These are phyloP conservation scores for Elaphurus davidianus DNA, from an alignment of 2,113 vertebrate genomes.

Conservation along the genomic window DNA sequence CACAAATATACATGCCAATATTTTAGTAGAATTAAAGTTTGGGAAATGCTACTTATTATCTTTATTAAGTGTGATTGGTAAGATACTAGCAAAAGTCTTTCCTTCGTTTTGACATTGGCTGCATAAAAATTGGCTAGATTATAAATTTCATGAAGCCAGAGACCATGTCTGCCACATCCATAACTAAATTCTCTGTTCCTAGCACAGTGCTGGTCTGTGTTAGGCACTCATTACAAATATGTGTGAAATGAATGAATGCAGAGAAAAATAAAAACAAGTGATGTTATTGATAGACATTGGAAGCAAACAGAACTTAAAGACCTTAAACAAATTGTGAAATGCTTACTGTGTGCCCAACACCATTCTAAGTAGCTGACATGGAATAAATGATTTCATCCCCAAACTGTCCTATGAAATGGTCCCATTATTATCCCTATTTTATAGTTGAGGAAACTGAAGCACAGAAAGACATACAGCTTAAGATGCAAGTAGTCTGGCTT, in stretches of 20 bases:
- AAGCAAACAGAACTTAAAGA: background rate
- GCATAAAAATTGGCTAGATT: background rate
- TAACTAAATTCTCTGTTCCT: background rate
- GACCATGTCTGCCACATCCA: background rate
- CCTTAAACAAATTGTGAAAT: slow-evolving; percentile 21
- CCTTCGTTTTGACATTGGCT: background rate
- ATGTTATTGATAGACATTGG: background rate
- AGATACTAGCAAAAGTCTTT: background rate
- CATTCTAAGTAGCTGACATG: background rate
- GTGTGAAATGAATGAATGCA: background rate
- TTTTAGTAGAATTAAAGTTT: background rate
- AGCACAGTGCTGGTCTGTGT: background rate
- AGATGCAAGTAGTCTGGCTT: background rate
- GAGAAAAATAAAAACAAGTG: background rate
- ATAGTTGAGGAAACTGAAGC: background rate
- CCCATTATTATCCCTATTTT: background rate
- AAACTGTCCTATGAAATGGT: background rate
- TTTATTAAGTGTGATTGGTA: background rate
- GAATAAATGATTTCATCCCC: background rate
- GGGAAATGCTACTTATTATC: background rate
- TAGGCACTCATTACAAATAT: background rate
- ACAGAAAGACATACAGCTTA: background rate
- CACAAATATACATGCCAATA: background rate
- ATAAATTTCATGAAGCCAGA: background rate
- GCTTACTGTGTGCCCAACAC: background rate